Evolutionary conservation across 2,888 invertebrate species (phyloP), one percentile per base, ranked within the genome.

Genomic region (Platycheirus albimanus): DNA sequence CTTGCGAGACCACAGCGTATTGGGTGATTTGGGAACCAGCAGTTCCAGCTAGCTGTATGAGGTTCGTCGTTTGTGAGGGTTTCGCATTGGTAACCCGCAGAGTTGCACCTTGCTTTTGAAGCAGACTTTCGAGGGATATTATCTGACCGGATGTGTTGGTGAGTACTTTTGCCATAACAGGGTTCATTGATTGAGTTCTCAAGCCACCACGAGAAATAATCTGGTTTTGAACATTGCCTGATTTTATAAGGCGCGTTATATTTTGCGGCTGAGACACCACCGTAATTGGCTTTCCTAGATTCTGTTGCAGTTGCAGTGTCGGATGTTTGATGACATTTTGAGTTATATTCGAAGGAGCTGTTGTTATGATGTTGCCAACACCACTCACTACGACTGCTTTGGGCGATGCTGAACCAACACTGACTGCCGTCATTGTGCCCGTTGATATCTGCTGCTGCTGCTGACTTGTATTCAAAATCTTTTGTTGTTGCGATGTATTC

Each of bases 121-220:
- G 79, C 28, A 91, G 80, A 77, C 87, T 88, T 76, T 90, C 91
- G 3, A 91, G 70, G 0, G 91, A 89, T 19, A 91, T 89, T 33
- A 91, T 89, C 63, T 91, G 90, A 0, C 89, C 89, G 1, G 88
- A 93, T 49, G 95, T 93, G 88, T 94, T 95, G 5, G 95, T 95
- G 20, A 96, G 90, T 15, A 96, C 93, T 89, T 95, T 95, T 0
- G 95, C 95, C 41, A 95, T 93, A 28, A 95, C 93, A 3, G 94
- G 94, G 33, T 85, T 86, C 19, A 71, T 52, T 1, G 79, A 24
- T 52, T 85, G 85, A 6, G 86, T 74, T 20, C 85, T 64, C 3
- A 85, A 51, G 6, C 85, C 85, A 11, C 77, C 63, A 2, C 77
- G 72, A 1, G 85, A 81, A 7, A 75, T 77, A 11, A 72, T 83